Evolutionary conservation across 2,888 invertebrate species (phyloP).

Genomic region (Stenichneumon culpator): DNA sequence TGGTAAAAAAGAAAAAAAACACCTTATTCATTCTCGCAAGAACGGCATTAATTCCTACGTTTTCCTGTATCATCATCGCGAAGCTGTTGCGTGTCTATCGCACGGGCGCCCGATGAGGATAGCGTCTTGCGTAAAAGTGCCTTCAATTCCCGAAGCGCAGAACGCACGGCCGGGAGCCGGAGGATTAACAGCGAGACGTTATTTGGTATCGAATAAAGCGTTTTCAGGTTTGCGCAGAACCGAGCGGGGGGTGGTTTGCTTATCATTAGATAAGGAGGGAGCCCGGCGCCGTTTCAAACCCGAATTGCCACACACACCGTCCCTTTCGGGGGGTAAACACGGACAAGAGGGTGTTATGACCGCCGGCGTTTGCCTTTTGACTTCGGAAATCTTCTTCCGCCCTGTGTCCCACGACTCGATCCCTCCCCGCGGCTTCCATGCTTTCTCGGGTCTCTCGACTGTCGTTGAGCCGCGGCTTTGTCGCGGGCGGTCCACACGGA

Average conservation of each 20-base stretch:
- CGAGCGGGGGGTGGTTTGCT: slow-evolving; percentile 15
- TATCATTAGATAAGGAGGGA: slow-evolving; percentile 65
- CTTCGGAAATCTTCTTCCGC: slow-evolving; percentile 73
- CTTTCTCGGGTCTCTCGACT: slow-evolving; percentile 17
- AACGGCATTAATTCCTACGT: neutral
- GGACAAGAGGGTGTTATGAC: slow-evolving; percentile 76
- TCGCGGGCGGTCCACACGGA: slow-evolving; percentile 1
- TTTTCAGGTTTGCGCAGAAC: neutral
- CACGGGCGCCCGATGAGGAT: too few species aligned
- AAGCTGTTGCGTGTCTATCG: too few species aligned
- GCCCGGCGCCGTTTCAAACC: slow-evolving; percentile 26
- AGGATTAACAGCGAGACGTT: slow-evolving; percentile 5
- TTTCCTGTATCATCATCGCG: too few species aligned
- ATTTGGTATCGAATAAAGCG: slow-evolving; percentile 28
- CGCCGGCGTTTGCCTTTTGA: slow-evolving; percentile 75
- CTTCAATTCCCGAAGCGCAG: neutral
- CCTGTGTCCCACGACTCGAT: slow-evolving; percentile 71
- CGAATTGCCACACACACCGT: slow-evolving; percentile 64
- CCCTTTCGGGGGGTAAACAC: slow-evolving; percentile 74
- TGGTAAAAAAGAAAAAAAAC: neutral
- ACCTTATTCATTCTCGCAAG: neutral
- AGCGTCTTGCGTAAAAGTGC: too few species aligned
- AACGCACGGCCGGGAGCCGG: neutral
- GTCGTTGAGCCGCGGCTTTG: slow-evolving; percentile 16
- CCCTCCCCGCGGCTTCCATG: neutral